Conservation (phyloP, 2,888 invertebrate genomes). For the Calliscelio sp. region DNA sequence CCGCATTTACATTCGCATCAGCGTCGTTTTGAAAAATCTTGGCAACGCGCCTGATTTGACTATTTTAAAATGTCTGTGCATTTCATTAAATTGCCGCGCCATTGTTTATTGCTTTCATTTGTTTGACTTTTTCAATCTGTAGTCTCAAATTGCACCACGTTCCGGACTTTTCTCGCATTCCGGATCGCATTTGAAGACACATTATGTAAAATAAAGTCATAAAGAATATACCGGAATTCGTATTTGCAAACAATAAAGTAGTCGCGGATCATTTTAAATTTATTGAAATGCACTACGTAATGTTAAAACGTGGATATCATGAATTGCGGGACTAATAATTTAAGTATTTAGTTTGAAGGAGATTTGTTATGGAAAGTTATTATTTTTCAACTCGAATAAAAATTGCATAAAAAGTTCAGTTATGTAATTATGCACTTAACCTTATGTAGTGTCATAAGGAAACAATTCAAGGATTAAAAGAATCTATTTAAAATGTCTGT, state of each 20-base stretch:
- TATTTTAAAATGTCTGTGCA: conserved; percentile 55
- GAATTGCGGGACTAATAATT: too few species aligned
- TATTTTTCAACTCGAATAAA: too few species aligned
- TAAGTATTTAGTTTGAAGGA: too few species aligned
- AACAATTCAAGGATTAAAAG: too few species aligned
- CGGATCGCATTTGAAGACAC: conserved; percentile 21
- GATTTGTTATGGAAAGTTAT: too few species aligned
- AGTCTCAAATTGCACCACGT: conserved; percentile 51
- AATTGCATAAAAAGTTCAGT: too few species aligned
- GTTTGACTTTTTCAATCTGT: conserved; percentile 64
- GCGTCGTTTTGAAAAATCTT: conserved; percentile 55
- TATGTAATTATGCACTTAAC: too few species aligned
- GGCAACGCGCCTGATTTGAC: conserved; percentile 59
- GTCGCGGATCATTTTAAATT: conserved; percentile 19
- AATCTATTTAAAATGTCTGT: too few species aligned
- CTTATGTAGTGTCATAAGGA: too few species aligned
- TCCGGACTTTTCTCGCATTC: conserved; percentile 14
- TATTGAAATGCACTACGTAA: conserved; percentile 16
- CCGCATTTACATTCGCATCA: conserved; percentile 54
- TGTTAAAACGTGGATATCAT: too few species aligned
- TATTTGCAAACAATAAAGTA: conserved; percentile 22
- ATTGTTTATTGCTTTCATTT: conserved; percentile 61
- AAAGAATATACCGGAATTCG: conserved; percentile 13
- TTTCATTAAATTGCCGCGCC: conserved; percentile 58
- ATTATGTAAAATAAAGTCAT: conserved; percentile 50